phyloP scores from a whole-genome alignment of 2,113 vertebrate genomes.

The Enhydra lutris region DNA sequence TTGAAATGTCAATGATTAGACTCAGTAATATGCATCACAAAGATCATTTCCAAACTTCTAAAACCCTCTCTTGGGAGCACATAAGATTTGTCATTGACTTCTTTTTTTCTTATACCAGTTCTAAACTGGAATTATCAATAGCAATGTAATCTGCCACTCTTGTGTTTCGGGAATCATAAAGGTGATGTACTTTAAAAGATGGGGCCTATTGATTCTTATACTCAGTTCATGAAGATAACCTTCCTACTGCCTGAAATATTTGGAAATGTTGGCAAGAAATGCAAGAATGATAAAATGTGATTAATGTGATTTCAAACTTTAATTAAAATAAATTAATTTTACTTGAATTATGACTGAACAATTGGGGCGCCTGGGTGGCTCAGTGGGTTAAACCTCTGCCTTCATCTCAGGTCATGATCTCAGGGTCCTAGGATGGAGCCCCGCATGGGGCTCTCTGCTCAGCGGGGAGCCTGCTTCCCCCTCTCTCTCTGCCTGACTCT shows the following conservation, averaged over 20 bases:
- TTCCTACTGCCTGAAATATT: background rate
- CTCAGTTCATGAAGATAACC: background rate
- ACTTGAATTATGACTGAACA: background rate
- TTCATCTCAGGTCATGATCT: too few relatives aligned
- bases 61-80: background rate
- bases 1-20: background rate
- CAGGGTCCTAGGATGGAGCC: too few relatives aligned
- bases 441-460: too few relatives aligned
- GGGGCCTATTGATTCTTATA: background rate
- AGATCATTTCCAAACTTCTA: constrained; percentile 1
- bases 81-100: background rate
- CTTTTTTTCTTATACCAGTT: background rate
- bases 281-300: background rate
- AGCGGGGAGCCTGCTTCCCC: too few relatives aligned
- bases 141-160: background rate
- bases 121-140: background rate
- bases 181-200: background rate
- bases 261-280: background rate
- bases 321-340: background rate
- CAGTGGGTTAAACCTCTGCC: too few relatives aligned
- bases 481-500: too few relatives aligned
- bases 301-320: background rate
- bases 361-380: too few relatives aligned
- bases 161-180: background rate
- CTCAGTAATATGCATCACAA: background rate